A percentile compares a stretch with the other conserved stretches of the same genome.
Conservation (phyloP, 2,113 vertebrate genomes). For the Collichthys lucidus region DNA sequence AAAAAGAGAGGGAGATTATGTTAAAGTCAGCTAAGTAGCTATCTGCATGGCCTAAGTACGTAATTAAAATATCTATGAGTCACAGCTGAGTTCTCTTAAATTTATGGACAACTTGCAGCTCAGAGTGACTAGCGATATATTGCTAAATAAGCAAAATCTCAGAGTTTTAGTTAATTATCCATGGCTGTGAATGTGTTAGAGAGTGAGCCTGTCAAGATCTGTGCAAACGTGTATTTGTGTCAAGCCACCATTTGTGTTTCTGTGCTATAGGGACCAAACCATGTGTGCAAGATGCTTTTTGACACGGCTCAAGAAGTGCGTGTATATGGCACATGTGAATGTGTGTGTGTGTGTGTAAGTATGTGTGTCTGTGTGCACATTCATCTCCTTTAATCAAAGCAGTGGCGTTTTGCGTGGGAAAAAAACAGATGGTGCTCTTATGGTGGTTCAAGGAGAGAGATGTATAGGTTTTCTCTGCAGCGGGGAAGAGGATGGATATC, state of each 20-base stretch:
- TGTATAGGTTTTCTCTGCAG: conserved; percentile 54
- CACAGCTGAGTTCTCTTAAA: conserved; percentile 48
- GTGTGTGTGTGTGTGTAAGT: not conserved
- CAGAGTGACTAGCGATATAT: conserved; percentile 29
- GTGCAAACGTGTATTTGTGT: conserved; percentile 38
- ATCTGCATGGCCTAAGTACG: conserved; percentile 30
- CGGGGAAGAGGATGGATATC: conserved; percentile 43
- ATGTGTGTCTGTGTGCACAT: conserved; percentile 33
- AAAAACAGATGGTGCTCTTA: conserved; percentile 58
- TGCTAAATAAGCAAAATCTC: conserved; percentile 13
- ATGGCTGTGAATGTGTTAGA: conserved; percentile 50
- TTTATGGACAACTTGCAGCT: conserved; percentile 35
- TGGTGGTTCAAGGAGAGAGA: conserved; percentile 40
- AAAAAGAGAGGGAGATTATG: conserved; percentile 54
- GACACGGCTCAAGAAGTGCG: conserved; percentile 29
- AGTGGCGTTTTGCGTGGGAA: conserved; percentile 13
- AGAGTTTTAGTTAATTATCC: conserved; percentile 49
- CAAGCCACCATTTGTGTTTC: conserved; percentile 28
- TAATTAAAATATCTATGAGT: conserved; percentile 59
- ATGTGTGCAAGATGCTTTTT: conserved; percentile 55
- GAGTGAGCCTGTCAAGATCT: conserved; percentile 36
- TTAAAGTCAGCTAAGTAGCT: conserved; percentile 64
- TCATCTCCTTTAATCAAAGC: conserved; percentile 66
- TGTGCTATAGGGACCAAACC: conserved; percentile 26
- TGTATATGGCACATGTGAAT: not conserved